Evolutionary conservation across 2,888 invertebrate species (phyloP).

Genomic region (Hydriomena furcata): DNA sequence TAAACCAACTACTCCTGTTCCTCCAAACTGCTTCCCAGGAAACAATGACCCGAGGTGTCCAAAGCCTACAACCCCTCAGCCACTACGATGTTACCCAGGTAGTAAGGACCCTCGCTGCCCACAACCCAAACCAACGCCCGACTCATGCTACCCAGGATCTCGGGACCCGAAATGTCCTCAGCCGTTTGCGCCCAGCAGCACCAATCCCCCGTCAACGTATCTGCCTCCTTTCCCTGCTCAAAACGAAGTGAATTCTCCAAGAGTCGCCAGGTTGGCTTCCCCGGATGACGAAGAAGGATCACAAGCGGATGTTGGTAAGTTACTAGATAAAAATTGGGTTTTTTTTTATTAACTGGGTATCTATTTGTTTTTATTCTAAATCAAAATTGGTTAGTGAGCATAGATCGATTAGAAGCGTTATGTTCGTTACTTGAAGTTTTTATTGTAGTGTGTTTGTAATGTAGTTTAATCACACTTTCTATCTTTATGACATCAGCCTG

Average conservation of each 20-base stretch:
- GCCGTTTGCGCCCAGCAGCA: conserved; percentile 69
- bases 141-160: conserved; percentile 72
- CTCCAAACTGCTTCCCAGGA: conserved; percentile 34
- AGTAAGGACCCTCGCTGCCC: conserved; percentile 37
- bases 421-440: too few relatives aligned
- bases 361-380: too few relatives aligned
- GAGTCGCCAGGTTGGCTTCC: conserved; percentile 53
- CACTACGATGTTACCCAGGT: conserved; percentile 30
- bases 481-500: too few relatives aligned
- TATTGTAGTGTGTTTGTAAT: too few relatives aligned
- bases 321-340: background rate
- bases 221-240: conserved; percentile 73
- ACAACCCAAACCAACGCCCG: conserved; percentile 48
- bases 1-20: conserved; percentile 33
- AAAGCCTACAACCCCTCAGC: conserved; percentile 41
- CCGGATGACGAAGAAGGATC: conserved; percentile 59
- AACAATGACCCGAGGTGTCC: conserved; percentile 36
- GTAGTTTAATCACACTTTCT: too few relatives aligned
- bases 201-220: conserved; percentile 73
- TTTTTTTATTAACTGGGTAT: too few relatives aligned
- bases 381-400: too few relatives aligned
- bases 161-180: conserved; percentile 70
- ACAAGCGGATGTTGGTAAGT: conserved; percentile 60
- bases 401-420: too few relatives aligned
- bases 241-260: conserved; percentile 63